Conservation (phyloP, 2,113 vertebrate genomes). For the Cephalopterus ornatus region DNA sequence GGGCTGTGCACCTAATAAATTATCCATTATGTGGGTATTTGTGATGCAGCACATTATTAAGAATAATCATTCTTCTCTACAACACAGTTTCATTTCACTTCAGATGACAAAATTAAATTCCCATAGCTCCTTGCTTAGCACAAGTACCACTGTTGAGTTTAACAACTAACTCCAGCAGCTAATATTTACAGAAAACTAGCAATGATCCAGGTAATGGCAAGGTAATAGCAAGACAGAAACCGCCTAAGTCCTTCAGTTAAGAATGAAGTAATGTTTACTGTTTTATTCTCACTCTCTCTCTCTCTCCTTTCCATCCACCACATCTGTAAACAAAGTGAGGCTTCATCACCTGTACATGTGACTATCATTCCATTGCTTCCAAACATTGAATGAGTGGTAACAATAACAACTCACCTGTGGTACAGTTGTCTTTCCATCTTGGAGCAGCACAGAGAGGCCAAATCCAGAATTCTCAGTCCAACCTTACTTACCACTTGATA, state of each 20-base stretch:
- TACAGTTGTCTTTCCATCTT: not conserved
- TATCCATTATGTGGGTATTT: not conserved
- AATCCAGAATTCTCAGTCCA: not conserved
- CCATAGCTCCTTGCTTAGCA: not conserved
- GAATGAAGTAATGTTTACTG: not conserved
- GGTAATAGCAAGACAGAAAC: not conserved
- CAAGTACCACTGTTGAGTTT: not conserved
- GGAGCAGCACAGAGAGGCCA: not conserved
- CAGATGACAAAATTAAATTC: not conserved
- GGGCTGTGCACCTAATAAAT: not conserved
- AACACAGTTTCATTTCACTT: not conserved
- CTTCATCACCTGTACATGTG: too few species aligned
- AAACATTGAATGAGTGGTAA: not conserved
- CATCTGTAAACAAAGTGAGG: not conserved
- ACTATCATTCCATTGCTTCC: not conserved
- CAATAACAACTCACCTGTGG: rapidly evolving
- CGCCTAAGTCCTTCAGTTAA: not conserved
- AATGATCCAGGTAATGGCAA: not conserved
- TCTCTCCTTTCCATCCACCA: not conserved
- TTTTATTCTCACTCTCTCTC: not conserved
- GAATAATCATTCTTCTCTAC: not conserved
- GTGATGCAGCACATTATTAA: not conserved
- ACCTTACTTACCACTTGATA: not conserved
- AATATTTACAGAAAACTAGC: not conserved
- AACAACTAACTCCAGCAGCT: not conserved